A percentile compares a stretch with the other conserved stretches of the same genome.
Evolutionary conservation across 2,797 vertebrate genomes (phyloP).

Genomic region (Ara ararauna): DNA sequence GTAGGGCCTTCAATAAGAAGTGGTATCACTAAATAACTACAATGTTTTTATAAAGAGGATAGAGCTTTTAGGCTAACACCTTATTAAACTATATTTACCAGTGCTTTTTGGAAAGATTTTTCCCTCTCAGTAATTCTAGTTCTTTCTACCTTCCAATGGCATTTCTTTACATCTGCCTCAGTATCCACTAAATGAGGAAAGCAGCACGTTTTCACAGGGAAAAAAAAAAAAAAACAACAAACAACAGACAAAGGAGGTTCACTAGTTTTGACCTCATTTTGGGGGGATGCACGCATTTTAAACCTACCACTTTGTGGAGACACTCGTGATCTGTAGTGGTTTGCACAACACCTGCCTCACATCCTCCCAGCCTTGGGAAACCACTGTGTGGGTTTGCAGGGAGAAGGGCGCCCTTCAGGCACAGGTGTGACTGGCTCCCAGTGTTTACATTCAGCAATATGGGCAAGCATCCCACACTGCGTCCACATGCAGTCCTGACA

Average conservation of each 20-base stretch:
- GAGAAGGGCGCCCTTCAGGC: neutral
- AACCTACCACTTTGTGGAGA: neutral
- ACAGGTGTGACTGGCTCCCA: neutral
- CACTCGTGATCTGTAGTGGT: neutral
- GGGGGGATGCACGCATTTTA: neutral
- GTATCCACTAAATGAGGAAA: neutral
- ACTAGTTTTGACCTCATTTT: neutral
- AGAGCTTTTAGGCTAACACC: neutral
- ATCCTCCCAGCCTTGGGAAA: neutral
- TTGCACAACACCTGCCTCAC: neutral
- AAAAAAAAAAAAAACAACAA: neutral
- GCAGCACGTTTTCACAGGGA: neutral
- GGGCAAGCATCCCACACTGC: neutral
- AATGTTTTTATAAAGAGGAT: neutral
- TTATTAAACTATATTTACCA: neutral
- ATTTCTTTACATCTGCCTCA: neutral
- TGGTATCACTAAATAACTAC: neutral
- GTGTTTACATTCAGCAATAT: neutral
- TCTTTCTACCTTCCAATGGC: neutral
- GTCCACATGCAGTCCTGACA: neutral
- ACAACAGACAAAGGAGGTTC: neutral
- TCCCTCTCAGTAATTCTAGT: neutral
- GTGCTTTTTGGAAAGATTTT: neutral
- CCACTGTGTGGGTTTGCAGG: fast-evolving
- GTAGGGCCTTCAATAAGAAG: neutral